These are phyloP conservation scores for Ceratothoa steindachneri DNA, from an alignment of 2,888 invertebrate genomes.

Conservation along the genomic window DNA sequence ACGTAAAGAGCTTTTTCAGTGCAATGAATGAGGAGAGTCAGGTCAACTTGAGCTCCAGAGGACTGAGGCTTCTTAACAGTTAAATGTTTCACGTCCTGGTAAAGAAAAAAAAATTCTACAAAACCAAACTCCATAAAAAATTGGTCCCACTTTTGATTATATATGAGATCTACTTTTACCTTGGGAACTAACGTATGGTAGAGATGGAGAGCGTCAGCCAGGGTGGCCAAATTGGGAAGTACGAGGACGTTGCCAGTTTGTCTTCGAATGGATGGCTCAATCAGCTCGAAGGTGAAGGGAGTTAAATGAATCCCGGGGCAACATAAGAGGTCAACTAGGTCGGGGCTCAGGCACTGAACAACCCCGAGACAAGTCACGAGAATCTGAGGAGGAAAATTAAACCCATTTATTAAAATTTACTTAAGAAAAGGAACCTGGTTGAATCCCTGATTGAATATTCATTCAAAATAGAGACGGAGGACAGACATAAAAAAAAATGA, in stretches of 20 bases:
- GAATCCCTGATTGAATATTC: too few species aligned
- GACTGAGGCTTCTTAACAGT: too few species aligned
- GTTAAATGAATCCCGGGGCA: conserved; percentile 30
- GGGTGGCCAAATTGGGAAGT: conserved; percentile 42
- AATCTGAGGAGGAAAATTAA: conserved; percentile 16
- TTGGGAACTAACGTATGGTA: conserved; percentile 34
- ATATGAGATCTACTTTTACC: too few species aligned
- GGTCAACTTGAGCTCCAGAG: conserved; percentile 21
- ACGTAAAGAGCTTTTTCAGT: conserved; percentile 36
- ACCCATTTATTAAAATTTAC: neutral
- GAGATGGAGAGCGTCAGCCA: conserved; percentile 35
- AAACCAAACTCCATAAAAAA: too few species aligned
- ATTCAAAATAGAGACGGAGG: too few species aligned
- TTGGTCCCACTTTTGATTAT: too few species aligned
- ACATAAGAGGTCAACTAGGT: conserved; percentile 35
- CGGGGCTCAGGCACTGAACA: conserved; percentile 27
- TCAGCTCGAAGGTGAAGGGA: conserved; percentile 25
- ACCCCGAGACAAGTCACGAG: conserved; percentile 31
- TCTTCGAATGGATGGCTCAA: conserved; percentile 40
- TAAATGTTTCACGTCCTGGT: too few species aligned
- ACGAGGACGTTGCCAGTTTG: conserved; percentile 28
- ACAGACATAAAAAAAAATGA: too few species aligned
- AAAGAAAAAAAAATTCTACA: too few species aligned
- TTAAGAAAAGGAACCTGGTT: too few species aligned
- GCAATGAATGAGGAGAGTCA: conserved; percentile 25